Base-by-base conservation (phyloP, 2,797 vertebrate genomes). In the Enteromius anoplus region DNA sequence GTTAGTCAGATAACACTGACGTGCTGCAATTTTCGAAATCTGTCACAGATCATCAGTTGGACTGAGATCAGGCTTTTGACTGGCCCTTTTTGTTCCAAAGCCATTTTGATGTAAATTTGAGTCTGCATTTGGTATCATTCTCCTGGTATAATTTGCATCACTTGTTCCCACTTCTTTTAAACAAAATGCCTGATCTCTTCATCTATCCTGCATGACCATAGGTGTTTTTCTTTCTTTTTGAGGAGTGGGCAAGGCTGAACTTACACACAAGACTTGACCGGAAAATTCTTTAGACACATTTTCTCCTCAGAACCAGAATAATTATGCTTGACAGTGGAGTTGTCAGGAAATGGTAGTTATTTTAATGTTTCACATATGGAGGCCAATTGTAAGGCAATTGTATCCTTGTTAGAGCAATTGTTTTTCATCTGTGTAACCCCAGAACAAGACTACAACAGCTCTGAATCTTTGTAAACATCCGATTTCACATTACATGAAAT, bases 311-410 rank as follows among this genome's bases (percentile, higher is more conserved):
- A 71, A 70, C 26, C 42, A 76, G 81, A 21, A 55, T 75, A 66
- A 82, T 82, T 76, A 75, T 32, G 34, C 72, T 82, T 68, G 81
- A 82, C 62, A 68, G 62, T n/a, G 62, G 23, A 64, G 62, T 76
- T 75, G 64, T 75, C 72, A 82, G 81, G 81, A 82, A 76, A 76
- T 55, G 81, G 81, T 82, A 82, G 49, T 82, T 68, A 68, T 58
- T 82, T 29, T 82, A 82, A 82, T 82, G 81, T 68, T 55, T 82
- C 72, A 45, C 81, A 82, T 55, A 21, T 82, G 81, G 72, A 68
- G 62, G 23, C 62, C 53, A 66, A 82, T 76, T 82, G 72, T 68
- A n/a, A 55, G 23, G 81, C 62, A 82, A 76, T 68, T 68, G 26
- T 29, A 51, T 76, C 62, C 81, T 82, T 82, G 71, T 82, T 82